A percentile compares a stretch with the other conserved stretches of the same genome.
Evolutionary conservation across 2,888 invertebrate genomes (phyloP).

Genomic region (Alentia gelatinosa): DNA sequence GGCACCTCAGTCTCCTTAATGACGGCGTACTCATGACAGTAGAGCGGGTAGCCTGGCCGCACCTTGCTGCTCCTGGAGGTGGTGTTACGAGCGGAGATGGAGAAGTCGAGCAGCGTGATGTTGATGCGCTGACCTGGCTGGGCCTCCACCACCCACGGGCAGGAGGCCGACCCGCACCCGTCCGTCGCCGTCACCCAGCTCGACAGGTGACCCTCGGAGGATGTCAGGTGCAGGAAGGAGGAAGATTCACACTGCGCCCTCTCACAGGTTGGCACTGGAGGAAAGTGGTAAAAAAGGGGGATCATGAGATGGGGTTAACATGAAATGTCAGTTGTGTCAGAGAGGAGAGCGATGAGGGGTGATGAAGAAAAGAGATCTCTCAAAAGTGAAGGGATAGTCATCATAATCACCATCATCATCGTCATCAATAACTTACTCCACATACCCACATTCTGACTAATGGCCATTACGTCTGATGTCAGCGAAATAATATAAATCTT

Average conservation of each 20-base stretch:
- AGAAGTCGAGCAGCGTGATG: slow-evolving; percentile 50
- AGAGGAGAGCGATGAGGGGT: too few species aligned
- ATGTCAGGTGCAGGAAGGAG: slow-evolving; percentile 28
- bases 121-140: slow-evolving; percentile 49
- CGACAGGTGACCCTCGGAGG: slow-evolving; percentile 35
- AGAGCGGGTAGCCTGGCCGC: slow-evolving; percentile 44
- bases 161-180: slow-evolving; percentile 54
- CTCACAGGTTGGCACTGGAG: slow-evolving; percentile 33
- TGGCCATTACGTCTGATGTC: too few species aligned
- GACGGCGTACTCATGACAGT: slow-evolving; percentile 55
- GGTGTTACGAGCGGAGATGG: slow-evolving; percentile 34
- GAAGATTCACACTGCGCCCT: slow-evolving; percentile 37
- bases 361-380: too few species aligned
- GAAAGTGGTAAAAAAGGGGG: too few species aligned
- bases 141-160: slow-evolving; percentile 51
- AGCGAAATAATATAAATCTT: too few species aligned
- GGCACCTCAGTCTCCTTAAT: slow-evolving; percentile 54
- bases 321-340: too few species aligned
- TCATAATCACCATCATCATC: too few species aligned
- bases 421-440: too few species aligned
- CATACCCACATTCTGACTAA: too few species aligned
- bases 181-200: slow-evolving; percentile 47
- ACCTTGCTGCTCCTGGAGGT: background rate
- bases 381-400: too few species aligned
- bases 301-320: too few species aligned